Percentiles rank a stretch among this genome's conserved stretches.
Conservation (phyloP, 2,888 invertebrate species). For the Spodoptera littoralis region DNA sequence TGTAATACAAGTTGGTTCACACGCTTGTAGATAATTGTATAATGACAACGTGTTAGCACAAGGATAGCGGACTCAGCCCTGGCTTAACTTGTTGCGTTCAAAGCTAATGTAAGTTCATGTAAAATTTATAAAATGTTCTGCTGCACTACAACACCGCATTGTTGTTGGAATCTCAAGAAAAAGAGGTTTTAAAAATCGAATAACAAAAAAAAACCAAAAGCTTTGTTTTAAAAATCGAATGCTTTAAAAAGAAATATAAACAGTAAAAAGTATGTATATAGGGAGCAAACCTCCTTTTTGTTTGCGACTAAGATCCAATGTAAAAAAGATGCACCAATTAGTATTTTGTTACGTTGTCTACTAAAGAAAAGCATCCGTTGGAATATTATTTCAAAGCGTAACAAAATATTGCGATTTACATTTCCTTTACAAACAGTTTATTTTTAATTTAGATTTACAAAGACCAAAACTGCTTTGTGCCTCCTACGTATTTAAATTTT, state of each 20-base stretch:
- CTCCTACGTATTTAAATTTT: slow-evolving; percentile 26
- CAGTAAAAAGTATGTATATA: neutral
- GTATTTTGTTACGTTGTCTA: slow-evolving; percentile 31
- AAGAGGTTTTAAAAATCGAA: neutral
- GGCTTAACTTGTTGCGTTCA: slow-evolving; percentile 78
- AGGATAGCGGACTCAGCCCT: slow-evolving; percentile 57
- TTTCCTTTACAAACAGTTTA: slow-evolving; percentile 34
- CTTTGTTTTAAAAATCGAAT: neutral
- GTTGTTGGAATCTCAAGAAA: slow-evolving; percentile 13
- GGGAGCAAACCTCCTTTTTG: neutral
- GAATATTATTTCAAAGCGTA: slow-evolving; percentile 42
- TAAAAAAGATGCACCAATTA: slow-evolving; percentile 29
- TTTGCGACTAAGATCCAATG: neutral
- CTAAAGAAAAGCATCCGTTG: slow-evolving; percentile 27
- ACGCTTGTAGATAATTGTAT: slow-evolving; percentile 47
- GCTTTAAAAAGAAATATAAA: neutral
- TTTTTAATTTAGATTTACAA: slow-evolving; percentile 37
- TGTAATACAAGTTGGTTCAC: slow-evolving; percentile 19
- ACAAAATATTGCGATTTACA: slow-evolving; percentile 38
- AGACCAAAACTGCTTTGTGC: slow-evolving; percentile 16
- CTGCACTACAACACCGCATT: slow-evolving; percentile 16
- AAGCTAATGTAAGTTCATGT: slow-evolving; percentile 53
- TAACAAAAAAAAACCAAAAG: neutral
- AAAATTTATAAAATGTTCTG: slow-evolving; percentile 51
- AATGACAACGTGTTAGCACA: slow-evolving; percentile 57